Conservation (phyloP, 2,113 vertebrate genomes). For the Varanus komodoensis region DNA sequence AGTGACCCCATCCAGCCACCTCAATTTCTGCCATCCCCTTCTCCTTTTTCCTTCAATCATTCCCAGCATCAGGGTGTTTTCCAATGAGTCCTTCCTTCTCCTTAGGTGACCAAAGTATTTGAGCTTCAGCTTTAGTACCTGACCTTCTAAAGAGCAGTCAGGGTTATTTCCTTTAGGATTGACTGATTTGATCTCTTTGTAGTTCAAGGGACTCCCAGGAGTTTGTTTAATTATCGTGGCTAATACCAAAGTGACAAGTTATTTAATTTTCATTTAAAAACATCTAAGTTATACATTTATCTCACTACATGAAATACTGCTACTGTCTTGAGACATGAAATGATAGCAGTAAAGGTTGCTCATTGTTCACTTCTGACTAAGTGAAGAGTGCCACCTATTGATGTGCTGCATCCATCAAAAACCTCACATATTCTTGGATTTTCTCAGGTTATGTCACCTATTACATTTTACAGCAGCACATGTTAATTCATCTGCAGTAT, state of each 20-base stretch:
- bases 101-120: too few species aligned
- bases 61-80: too few species aligned
- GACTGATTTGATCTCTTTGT: too few species aligned
- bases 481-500: not conserved
- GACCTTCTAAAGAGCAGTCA: too few species aligned
- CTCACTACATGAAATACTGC: not conserved
- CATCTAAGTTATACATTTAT: not conserved
- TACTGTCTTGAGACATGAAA: not conserved
- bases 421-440: not conserved
- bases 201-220: too few species aligned
- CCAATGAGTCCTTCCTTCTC: too few species aligned
- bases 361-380: constrained; percentile 35
- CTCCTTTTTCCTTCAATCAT: too few species aligned
- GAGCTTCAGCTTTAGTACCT: too few species aligned
- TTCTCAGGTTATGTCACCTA: not conserved
- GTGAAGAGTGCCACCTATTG: constrained; percentile 70
- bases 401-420: rapidly evolving
- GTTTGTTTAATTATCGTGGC: too few species aligned
- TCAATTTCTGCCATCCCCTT: too few species aligned
- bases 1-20: too few species aligned
- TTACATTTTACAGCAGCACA: not conserved
- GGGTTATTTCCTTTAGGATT: too few species aligned
- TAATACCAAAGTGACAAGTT: not conserved
- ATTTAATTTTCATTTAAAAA: not conserved
- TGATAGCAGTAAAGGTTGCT: not conserved